Evolutionary conservation across 2,113 vertebrate genomes (phyloP).

Genomic region (Climacteris rufus): DNA sequence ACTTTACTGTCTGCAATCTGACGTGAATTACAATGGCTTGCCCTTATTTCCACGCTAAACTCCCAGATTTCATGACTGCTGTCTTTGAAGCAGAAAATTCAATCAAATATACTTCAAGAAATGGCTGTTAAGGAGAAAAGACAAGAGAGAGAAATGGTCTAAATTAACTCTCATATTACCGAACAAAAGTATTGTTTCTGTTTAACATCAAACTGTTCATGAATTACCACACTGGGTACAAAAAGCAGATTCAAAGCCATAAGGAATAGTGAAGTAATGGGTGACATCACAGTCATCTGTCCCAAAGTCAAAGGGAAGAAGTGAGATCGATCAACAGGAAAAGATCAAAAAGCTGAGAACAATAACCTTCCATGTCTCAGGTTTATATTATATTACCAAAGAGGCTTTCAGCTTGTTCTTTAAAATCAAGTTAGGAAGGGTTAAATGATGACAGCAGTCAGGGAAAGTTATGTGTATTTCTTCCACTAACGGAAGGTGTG

Average conservation of each 20-base stretch:
- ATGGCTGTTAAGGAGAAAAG: not conserved
- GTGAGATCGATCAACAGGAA: not conserved
- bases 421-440: not conserved
- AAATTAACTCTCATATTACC: not conserved
- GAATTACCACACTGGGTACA: not conserved
- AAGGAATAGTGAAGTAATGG: not conserved
- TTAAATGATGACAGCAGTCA: not conserved
- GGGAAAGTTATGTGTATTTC: not conserved
- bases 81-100: not conserved
- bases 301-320: not conserved
- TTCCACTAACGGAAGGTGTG: not conserved
- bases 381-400: not conserved
- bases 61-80: not conserved
- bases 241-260: not conserved
- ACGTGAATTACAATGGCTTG: not conserved
- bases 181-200: not conserved
- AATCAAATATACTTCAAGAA: not conserved
- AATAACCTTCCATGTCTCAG: not conserved
- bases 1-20: not conserved
- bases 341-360: not conserved
- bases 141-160: not conserved
- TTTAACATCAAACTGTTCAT: not conserved
- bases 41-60: not conserved
- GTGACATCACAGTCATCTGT: not conserved
- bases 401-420: not conserved